A percentile compares a stretch with the other conserved stretches of the same genome.
Conservation (phyloP, 2,113 vertebrate genomes). For the Pachypanchax playfairii region DNA sequence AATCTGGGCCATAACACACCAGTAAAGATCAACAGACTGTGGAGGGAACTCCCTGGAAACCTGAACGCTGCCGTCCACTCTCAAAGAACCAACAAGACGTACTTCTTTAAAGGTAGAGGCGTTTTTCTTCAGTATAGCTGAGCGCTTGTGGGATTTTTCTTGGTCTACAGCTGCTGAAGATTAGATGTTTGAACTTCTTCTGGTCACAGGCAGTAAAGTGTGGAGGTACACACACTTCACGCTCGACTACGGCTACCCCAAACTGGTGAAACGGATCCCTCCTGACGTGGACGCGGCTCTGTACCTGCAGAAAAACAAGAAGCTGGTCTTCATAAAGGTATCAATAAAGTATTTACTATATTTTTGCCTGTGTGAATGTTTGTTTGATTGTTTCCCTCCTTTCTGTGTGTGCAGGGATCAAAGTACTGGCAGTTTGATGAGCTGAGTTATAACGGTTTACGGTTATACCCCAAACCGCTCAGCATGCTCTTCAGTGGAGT, state of each 20-base stretch:
- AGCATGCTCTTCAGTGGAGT: conserved; percentile 80
- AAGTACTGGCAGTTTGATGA: conserved; percentile 89
- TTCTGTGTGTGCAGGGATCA: conserved; percentile 65
- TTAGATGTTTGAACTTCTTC: conserved; percentile 1
- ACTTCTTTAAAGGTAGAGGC: conserved; percentile 88
- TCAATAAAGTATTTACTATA: neutral
- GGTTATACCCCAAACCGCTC: conserved; percentile 82
- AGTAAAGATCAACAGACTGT: conserved; percentile 78
- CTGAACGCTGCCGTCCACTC: conserved; percentile 87
- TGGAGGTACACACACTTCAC: conserved; percentile 84
- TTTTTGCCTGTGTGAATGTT: neutral
- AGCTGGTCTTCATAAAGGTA: conserved; percentile 90
- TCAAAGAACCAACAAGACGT: conserved; percentile 83
- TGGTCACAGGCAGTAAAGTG: conserved; percentile 80
- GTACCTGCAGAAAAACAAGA: conserved; percentile 85
- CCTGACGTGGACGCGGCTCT: conserved; percentile 84
- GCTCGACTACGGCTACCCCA: conserved; percentile 85
- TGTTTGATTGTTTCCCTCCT: neutral
- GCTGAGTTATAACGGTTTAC: conserved; percentile 74
- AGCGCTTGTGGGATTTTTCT: neutral
- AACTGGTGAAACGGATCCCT: conserved; percentile 79
- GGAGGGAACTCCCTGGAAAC: conserved; percentile 85
- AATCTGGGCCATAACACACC: conserved; percentile 82
- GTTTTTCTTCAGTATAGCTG: neutral
- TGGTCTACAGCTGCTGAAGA: conserved; percentile 4